Conservation (phyloP, 2,797 vertebrate species). For the Erithacus rubecula region DNA sequence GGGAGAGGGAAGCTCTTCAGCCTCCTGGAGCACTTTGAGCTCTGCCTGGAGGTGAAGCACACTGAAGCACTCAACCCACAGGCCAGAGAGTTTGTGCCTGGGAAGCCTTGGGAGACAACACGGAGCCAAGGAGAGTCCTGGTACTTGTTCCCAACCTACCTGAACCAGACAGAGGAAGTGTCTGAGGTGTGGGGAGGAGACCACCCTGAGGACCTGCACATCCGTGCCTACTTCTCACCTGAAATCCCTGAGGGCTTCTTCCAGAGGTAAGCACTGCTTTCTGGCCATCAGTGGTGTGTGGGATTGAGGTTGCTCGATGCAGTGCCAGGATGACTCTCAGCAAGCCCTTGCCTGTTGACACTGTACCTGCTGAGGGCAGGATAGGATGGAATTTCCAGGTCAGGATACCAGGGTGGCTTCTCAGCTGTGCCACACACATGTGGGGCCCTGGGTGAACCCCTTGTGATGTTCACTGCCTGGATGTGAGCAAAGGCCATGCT, state of each 20-base stretch:
- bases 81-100: constrained; percentile 73
- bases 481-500: fast-evolving
- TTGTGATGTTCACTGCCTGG: fast-evolving
- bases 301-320: fast-evolving
- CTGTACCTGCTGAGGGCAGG: neutral
- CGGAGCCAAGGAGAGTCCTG: constrained; percentile 10
- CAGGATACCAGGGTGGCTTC: neutral
- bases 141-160: constrained; percentile 78
- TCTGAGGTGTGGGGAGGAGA: constrained; percentile 75
- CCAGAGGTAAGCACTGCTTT: constrained; percentile 71
- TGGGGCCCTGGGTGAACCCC: neutral
- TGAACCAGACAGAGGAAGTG: constrained; percentile 68
- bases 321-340: neutral
- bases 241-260: constrained; percentile 79
- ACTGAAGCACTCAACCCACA: constrained; percentile 58
- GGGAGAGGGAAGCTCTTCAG: constrained; percentile 75
- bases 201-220: constrained; percentile 68
- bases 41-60: constrained; percentile 73
- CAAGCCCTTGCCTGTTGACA: neutral
- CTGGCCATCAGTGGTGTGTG: fast-evolving
- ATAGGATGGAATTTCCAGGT: neutral
- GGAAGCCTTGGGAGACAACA: constrained; percentile 36
- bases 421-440: fast-evolving
- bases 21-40: constrained; percentile 78
- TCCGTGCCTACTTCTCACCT: constrained; percentile 74